phyloP scores from a whole-genome alignment of 2,888 invertebrate species.

The Zhuqinia jingwanae region DNA sequence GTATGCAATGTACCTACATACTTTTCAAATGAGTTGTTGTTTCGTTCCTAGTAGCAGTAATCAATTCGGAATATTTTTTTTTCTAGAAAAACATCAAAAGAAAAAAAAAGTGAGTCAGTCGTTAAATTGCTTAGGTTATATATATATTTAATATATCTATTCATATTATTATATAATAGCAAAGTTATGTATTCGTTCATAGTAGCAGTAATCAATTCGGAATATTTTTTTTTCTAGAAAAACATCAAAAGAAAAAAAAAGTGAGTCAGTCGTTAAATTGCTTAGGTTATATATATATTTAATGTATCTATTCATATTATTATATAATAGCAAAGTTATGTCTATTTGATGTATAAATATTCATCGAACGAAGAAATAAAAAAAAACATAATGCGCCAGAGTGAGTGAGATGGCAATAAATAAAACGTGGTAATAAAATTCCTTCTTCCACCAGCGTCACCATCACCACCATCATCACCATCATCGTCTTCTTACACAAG shows the following conservation, averaged over 20 bases:
- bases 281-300: neutral
- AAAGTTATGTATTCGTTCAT: neutral
- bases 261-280: conserved; percentile 45
- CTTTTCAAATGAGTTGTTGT: conserved; percentile 18
- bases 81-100: conserved; percentile 35
- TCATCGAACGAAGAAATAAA: neutral
- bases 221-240: conserved; percentile 17
- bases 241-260: conserved; percentile 45
- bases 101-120: conserved; percentile 52
- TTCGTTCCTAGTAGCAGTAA: too few relatives aligned
- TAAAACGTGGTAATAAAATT: conserved; percentile 66
- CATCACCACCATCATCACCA: neutral
- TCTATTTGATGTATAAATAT: neutral
- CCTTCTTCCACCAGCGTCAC: conserved; percentile 21
- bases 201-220: neutral
- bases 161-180: conserved; percentile 22
- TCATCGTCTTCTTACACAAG: neutral
- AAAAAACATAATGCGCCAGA: conserved; percentile 23
- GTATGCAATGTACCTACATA: neutral
- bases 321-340: conserved; percentile 5
- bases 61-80: conserved; percentile 2
- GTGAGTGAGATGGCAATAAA: conserved; percentile 54
- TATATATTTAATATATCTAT: too few relatives aligned
- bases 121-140: conserved; percentile 5
- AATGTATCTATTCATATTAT: too few relatives aligned